Conservation (phyloP, 2,113 vertebrate genomes). For the Garra rufa region DNA sequence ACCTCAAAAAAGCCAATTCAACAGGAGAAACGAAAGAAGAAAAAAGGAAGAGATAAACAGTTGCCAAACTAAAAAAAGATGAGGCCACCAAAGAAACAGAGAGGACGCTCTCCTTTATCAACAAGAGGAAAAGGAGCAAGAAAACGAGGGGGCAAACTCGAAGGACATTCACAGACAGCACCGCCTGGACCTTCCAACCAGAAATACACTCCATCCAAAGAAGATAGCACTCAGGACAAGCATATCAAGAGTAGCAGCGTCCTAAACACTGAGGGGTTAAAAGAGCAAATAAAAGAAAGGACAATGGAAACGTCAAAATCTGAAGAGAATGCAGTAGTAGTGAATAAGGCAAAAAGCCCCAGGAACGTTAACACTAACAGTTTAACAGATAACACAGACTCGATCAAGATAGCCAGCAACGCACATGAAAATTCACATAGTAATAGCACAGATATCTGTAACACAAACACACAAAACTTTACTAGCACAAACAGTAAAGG, state of each 20-base stretch:
- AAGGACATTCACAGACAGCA: slow-evolving; percentile 65
- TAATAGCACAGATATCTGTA: slow-evolving; percentile 27
- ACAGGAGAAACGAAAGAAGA: slow-evolving; percentile 49
- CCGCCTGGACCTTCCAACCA: slow-evolving; percentile 58
- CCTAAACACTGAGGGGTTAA: slow-evolving; percentile 65
- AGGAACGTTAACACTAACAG: slow-evolving; percentile 44
- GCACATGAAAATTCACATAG: not conserved
- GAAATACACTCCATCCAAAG: slow-evolving; percentile 64
- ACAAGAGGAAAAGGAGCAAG: slow-evolving; percentile 82
- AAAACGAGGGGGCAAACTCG: slow-evolving; percentile 65
- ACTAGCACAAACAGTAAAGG: slow-evolving; percentile 52
- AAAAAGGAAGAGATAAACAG: not conserved
- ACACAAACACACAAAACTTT: slow-evolving; percentile 32
- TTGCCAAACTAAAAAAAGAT: slow-evolving; percentile 57
- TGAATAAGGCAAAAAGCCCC: slow-evolving; percentile 61
- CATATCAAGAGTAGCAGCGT: slow-evolving; percentile 62
- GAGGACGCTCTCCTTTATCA: slow-evolving; percentile 75
- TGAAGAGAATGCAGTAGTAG: slow-evolving; percentile 58
- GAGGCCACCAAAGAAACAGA: slow-evolving; percentile 84
- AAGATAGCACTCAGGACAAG: slow-evolving; percentile 61
- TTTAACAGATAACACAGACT: slow-evolving; percentile 35
- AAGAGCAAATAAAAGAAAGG: slow-evolving; percentile 67
- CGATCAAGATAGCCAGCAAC: slow-evolving; percentile 8
- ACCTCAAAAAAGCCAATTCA: slow-evolving; percentile 40
- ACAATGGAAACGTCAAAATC: slow-evolving; percentile 62